These are phyloP conservation scores for Pseudolaguvia tuberculata DNA, from an alignment of 2,113 vertebrate genomes.

Conservation along the genomic window DNA sequence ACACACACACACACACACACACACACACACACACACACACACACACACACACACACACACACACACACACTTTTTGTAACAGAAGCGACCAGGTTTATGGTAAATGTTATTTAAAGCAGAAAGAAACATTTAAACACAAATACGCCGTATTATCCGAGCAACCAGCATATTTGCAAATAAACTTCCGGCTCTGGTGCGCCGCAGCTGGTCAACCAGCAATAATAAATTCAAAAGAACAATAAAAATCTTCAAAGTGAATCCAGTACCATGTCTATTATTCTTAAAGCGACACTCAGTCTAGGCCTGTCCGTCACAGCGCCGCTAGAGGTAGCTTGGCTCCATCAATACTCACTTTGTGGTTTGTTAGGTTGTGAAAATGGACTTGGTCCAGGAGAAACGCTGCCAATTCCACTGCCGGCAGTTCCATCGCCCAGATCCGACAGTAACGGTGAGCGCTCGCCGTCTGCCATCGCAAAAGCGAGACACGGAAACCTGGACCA, in stretches of 20 bases:
- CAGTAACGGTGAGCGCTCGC: conserved; percentile 74
- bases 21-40: no score
- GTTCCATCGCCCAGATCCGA: conserved; percentile 72
- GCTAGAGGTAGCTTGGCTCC: neutral
- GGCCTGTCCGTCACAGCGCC: conserved; percentile 22
- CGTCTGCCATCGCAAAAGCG: conserved; percentile 74
- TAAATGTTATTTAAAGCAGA: no score
- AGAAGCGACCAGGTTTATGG: no score
- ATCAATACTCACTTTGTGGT: conserved; percentile 67
- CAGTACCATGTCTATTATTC: neutral
- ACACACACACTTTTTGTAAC: no score
- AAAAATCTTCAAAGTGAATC: neutral
- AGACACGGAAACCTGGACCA: conserved; percentile 47
- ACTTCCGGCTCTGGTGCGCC: neutral
- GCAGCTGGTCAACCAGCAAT: neutral
- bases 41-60: neutral
- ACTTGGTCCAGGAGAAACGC: conserved; percentile 62
- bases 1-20: no score
- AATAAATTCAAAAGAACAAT: neutral
- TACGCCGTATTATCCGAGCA: no score
- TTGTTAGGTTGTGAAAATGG: conserved; percentile 67
- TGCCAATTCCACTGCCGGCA: conserved; percentile 64
- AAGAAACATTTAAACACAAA: no score
- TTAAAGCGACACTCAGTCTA: neutral
- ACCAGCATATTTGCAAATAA: no score